Base-by-base conservation (phyloP, 2,113 vertebrate species). In the Ctenodactylus gundi region DNA sequence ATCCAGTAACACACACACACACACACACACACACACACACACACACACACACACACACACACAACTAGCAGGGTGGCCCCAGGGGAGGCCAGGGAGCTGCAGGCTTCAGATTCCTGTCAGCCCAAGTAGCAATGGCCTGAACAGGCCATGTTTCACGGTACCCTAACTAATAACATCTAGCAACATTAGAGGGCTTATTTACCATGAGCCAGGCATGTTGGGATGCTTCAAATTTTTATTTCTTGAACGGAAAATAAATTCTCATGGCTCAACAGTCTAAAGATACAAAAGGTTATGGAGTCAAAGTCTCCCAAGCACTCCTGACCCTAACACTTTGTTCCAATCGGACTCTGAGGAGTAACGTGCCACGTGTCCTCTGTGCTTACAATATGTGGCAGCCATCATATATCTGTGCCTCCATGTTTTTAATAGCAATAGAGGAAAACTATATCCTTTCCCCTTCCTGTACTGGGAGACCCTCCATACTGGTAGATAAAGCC, bases 161-260 rank as follows among this genome's bases (percentile, higher is more conserved):
- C 18, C 49, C 29, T 86, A 27, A 25, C 72, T 14, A 67, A 81
- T 49, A 65, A 29, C 27, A 31, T 18, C 67, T 64, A 57, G 11
- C 12, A 29, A 55, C 34, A n/a, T 76, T 6, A 67, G 31, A 77
- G 49, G 44, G n/a, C 12, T 13, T 14, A n/a, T n/a, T n/a, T n/a
- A 4, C 46, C 15, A 55, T 23, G 58, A 73, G 4, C 20, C 36
- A 82, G 23, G 51, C 21, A 17, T 18, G 11, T 41, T 72, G 39
- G 11, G 39, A 25, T 62, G 41, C 64, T 84, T 89, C 81, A 86
- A 89, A 88, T 82, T 60, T 8, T 21, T 57, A 46, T 87, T 60
- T 75, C 84, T 57, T 65, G 39, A 64, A 60, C 36, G 20, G 25
- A 34, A 90, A 80, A 72, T 67, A 80, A 68, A 73, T 86, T 64